Conservation (phyloP, 2,888 invertebrate species). For the Lucinisca nassula region DNA sequence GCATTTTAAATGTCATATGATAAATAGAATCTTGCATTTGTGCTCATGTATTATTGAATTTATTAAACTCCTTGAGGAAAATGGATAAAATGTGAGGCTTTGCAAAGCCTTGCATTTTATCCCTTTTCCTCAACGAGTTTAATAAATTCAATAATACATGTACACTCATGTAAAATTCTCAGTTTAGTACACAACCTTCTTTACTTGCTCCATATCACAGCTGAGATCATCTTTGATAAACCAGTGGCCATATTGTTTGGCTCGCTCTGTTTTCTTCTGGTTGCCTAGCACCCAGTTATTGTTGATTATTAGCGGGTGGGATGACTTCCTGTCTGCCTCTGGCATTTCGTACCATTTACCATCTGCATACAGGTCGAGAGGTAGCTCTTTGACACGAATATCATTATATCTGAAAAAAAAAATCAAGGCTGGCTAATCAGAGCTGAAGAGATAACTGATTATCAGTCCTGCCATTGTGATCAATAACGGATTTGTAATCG, state of each 20-base stretch:
- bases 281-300: slow-evolving; percentile 80
- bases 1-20: no score
- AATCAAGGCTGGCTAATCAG: no score
- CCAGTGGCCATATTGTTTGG: slow-evolving; percentile 80
- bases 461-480: no score
- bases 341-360: slow-evolving; percentile 77
- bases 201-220: slow-evolving; percentile 64
- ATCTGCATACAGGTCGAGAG: slow-evolving; percentile 72
- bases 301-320: slow-evolving; percentile 74
- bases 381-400: slow-evolving; percentile 65
- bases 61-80: no score
- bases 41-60: no score
- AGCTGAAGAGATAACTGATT: no score
- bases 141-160: no score
- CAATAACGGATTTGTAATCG: no score
- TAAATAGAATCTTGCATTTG: no score
- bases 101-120: no score
- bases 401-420: slow-evolving; percentile 56
- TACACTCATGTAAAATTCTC: not conserved
- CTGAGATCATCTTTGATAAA: slow-evolving; percentile 71
- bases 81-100: no score
- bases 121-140: no score
- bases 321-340: slow-evolving; percentile 42
- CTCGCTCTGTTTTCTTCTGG: slow-evolving; percentile 70
- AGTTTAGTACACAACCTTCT: slow-evolving; percentile 45